phyloP scores from a whole-genome alignment of 2,888 invertebrate genomes.

The Drosophila paracracens region DNA sequence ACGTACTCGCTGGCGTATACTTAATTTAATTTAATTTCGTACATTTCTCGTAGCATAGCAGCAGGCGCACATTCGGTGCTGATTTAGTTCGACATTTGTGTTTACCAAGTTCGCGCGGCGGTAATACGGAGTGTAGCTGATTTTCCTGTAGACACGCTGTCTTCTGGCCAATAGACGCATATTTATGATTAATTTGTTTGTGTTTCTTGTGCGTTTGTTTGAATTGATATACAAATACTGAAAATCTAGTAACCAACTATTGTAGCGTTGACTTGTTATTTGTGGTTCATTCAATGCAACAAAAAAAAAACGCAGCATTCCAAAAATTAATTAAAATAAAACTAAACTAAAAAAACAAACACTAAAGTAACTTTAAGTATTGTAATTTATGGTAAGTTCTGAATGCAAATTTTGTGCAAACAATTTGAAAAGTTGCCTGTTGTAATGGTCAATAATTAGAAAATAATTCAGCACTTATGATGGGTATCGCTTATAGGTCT shows the following conservation, averaged over 20 bases:
- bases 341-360: constrained; percentile 35
- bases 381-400: constrained; percentile 72
- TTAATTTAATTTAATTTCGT: constrained; percentile 73
- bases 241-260: constrained; percentile 44
- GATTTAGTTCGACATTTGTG: constrained; percentile 70
- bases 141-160: constrained; percentile 35
- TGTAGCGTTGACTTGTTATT: constrained; percentile 70
- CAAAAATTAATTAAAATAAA: constrained; percentile 39
- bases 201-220: constrained; percentile 55
- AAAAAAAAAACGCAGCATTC: constrained; percentile 12
- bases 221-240: constrained; percentile 26
- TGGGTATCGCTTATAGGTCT: constrained; percentile 74
- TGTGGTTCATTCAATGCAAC: constrained; percentile 65
- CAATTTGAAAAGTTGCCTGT: constrained; percentile 73
- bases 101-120: constrained; percentile 66
- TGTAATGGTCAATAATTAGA: constrained; percentile 31
- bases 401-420: constrained; percentile 44
- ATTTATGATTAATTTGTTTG: constrained; percentile 41
- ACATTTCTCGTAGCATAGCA: constrained; percentile 57
- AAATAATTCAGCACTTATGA: constrained; percentile 53
- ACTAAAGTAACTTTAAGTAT: constrained; percentile 71
- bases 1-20: constrained; percentile 64
- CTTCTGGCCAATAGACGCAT: constrained; percentile 48
- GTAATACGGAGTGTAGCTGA: constrained; percentile 13
- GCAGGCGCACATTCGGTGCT: constrained; percentile 43